Conservation (phyloP, 2,113 vertebrate genomes). For the Rhea pennata region DNA sequence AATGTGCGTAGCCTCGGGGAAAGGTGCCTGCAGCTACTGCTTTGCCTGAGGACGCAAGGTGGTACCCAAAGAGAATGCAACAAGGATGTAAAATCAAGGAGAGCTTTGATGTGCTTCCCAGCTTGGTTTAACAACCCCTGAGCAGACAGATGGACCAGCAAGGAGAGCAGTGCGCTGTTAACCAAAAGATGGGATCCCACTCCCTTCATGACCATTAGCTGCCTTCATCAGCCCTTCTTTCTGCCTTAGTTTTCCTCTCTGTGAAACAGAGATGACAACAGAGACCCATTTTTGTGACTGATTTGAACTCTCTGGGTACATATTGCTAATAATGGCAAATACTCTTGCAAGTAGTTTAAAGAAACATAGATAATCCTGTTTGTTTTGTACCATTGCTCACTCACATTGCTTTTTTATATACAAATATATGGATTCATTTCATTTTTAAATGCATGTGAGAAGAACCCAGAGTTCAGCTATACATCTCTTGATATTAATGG, state of each 20-base stretch:
- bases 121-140: neutral
- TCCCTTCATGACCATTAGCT: neutral
- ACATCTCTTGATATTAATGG: neutral
- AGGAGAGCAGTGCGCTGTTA: accelerated
- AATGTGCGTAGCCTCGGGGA: accelerated
- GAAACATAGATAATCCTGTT: neutral
- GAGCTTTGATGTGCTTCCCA: neutral
- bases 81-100: neutral
- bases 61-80: neutral
- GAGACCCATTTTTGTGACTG: neutral
- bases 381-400: neutral
- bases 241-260: neutral
- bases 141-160: neutral
- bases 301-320: neutral
- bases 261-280: too few relatives aligned
- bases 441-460: neutral
- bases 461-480: neutral
- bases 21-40: too few relatives aligned
- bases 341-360: neutral
- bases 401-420: neutral
- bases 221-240: neutral
- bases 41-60: too few relatives aligned
- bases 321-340: neutral
- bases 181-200: neutral
- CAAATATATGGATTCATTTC: neutral